Percentiles rank a stretch among this genome's conserved stretches.
phyloP scores from a whole-genome alignment of 1,140 invertebrate species.

The Penaeus chinensis region DNA sequence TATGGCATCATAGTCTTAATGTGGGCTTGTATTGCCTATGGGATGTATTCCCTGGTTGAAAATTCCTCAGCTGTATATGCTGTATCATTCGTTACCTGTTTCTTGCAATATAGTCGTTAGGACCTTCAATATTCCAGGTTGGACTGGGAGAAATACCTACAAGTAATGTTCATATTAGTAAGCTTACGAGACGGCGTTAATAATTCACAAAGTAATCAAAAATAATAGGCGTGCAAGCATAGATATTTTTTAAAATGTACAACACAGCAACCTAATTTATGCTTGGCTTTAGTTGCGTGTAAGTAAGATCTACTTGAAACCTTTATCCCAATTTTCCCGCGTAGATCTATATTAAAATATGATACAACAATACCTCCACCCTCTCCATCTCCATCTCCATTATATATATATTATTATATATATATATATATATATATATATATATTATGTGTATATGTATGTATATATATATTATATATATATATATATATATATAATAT shows the following conservation, averaged over 20 bases:
- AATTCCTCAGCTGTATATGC: neutral
- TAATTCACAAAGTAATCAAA: too few relatives aligned
- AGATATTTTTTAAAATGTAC: too few relatives aligned
- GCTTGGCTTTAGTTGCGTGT: too few relatives aligned
- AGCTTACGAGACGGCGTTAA: too few relatives aligned
- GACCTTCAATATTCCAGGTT: neutral
- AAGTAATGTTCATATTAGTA: too few relatives aligned
- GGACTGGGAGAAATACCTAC: neutral
- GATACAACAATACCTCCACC: neutral
- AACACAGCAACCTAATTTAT: neutral
- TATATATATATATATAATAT: too few relatives aligned
- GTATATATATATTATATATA: too few relatives aligned
- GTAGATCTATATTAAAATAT: neutral
- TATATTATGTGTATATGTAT: too few relatives aligned
- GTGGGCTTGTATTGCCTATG: too few relatives aligned
- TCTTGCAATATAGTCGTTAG: neutral
- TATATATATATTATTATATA: constrained; percentile 32
- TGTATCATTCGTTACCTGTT: neutral
- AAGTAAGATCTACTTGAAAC: constrained; percentile 30
- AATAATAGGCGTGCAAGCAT: too few relatives aligned
- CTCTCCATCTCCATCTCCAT: constrained; percentile 10
- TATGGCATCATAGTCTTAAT: too few relatives aligned
- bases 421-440: constrained; percentile 34
- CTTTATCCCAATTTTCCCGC: constrained; percentile 30
- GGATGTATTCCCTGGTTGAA: too few relatives aligned